phyloP scores from a whole-genome alignment of 2,113 vertebrate species.

The Gallinago undulata region DNA sequence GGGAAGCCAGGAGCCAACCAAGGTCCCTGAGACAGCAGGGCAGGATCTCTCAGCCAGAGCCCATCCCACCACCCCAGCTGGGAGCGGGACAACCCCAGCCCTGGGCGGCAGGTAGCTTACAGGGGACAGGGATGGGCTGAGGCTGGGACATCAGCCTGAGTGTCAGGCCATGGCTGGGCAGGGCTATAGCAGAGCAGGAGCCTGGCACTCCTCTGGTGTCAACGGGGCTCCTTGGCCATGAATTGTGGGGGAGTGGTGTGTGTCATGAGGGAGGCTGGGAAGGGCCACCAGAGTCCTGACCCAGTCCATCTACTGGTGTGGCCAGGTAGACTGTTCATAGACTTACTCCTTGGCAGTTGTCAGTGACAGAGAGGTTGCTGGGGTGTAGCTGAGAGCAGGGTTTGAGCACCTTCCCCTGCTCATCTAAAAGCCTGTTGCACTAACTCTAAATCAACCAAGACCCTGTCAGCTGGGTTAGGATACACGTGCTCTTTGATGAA shows the following conservation, averaged over 20 bases:
- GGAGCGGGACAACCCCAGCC: neutral
- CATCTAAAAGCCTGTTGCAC: neutral
- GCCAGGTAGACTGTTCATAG: neutral
- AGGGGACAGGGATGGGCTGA: neutral
- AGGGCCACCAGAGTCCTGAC: neutral
- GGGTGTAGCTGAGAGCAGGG: neutral
- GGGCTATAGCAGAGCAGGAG: neutral
- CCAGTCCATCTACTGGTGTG: neutral
- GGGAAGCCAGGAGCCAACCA: rapidly evolving
- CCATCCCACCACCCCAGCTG: neutral
- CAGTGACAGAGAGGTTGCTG: neutral
- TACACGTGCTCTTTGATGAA: neutral
- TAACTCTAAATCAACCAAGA: neutral
- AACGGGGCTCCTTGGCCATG: neutral
- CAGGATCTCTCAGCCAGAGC: neutral
- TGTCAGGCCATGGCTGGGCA: neutral
- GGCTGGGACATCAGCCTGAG: neutral
- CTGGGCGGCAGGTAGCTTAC: neutral
- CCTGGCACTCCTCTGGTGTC: neutral
- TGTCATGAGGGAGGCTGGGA: neutral
- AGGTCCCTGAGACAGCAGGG: neutral
- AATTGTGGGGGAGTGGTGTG: no score
- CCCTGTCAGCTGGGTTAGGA: neutral
- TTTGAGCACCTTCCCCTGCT: neutral
- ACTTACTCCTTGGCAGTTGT: neutral